phyloP scores from a whole-genome alignment of 2,797 vertebrate species.

The Morelia viridis region DNA sequence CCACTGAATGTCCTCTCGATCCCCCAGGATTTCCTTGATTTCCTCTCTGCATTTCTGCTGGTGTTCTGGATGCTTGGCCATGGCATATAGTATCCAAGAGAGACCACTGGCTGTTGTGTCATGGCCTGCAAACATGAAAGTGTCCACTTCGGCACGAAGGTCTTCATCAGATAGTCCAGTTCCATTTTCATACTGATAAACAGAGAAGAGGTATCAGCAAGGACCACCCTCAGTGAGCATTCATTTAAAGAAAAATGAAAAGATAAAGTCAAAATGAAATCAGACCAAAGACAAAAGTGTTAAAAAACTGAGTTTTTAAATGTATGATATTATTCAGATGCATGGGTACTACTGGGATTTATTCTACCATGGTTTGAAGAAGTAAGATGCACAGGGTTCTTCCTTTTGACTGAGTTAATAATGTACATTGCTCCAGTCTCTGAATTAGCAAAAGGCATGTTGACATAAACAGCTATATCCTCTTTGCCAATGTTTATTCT shows the following conservation, averaged over 20 bases:
- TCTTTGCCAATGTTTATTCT: too few species aligned
- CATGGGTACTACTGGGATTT: neutral
- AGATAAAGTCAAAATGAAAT: neutral
- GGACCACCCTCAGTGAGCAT: neutral
- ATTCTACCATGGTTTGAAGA: neutral
- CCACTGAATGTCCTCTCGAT: conserved; percentile 80
- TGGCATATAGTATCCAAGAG: conserved; percentile 83
- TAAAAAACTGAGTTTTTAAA: neutral
- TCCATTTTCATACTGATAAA: conserved; percentile 80
- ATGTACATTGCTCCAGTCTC: neutral
- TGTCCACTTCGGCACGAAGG: conserved; percentile 86
- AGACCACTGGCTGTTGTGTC: conserved; percentile 84
- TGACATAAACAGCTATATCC: neutral
- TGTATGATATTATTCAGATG: neutral
- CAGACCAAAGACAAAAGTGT: neutral
- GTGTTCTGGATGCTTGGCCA: conserved; percentile 84
- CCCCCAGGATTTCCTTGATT: conserved; percentile 74
- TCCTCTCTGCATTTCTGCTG: conserved; percentile 88
- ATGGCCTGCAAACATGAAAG: conserved; percentile 89
- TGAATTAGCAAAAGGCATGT: neutral
- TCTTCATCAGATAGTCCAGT: conserved; percentile 81
- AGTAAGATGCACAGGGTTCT: neutral
- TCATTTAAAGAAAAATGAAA: neutral
- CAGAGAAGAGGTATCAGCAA: neutral
- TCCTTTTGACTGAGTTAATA: neutral